phyloP scores from a whole-genome alignment of 2,888 invertebrate genomes.

The Thysanoteuthis rhombus region DNA sequence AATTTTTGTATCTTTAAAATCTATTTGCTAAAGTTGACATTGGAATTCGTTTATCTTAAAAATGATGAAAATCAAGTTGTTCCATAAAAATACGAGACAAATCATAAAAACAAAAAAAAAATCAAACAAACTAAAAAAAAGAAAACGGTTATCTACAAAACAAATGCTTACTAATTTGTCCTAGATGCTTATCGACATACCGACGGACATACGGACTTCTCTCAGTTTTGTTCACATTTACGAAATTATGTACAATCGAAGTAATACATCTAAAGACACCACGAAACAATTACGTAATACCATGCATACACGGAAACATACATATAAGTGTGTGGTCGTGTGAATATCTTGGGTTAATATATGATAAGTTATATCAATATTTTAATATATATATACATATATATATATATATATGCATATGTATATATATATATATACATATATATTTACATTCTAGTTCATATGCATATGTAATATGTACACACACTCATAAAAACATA shows the following conservation, averaged over 20 bases:
- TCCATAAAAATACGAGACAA: neutral
- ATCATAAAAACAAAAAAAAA: neutral
- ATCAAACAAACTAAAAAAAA: neutral
- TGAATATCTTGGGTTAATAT: neutral
- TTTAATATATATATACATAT: no score
- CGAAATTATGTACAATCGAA: neutral
- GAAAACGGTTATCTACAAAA: no score
- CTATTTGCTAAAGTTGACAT: neutral
- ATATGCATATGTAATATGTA: no score
- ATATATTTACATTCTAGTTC: no score
- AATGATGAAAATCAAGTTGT: rapidly evolving
- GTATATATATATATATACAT: no score
- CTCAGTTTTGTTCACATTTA: neutral
- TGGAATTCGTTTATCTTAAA: neutral
- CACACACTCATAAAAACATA: no score
- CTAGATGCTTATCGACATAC: neutral
- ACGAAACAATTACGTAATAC: neutral
- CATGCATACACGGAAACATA: neutral
- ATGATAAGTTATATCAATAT: neutral
- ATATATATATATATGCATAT: no score
- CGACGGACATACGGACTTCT: neutral
- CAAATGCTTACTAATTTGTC: no score
- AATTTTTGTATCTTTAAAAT: neutral
- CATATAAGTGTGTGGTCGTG: neutral
- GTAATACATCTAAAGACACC: neutral